Percentiles rank a stretch among this genome's conserved stretches.
phyloP scores from a whole-genome alignment of 2,113 vertebrate genomes.

The Lipophrys pholis region DNA sequence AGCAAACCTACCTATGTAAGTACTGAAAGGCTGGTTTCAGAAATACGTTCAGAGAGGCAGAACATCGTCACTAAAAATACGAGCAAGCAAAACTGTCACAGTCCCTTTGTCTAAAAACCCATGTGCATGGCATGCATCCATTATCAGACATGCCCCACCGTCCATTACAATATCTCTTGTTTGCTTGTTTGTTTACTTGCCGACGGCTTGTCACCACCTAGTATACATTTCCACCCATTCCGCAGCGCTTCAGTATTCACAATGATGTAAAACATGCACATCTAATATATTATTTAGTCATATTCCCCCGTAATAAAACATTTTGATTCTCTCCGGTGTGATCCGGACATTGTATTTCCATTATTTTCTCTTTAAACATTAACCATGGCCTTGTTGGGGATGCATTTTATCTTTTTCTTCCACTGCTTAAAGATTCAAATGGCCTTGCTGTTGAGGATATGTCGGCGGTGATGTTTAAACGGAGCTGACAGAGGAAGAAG shows the following conservation, averaged over 20 bases:
- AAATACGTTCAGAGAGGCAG: conserved; percentile 54
- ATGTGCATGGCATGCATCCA: conserved; percentile 69
- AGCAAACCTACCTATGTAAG: conserved; percentile 40
- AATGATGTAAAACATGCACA: conserved; percentile 86
- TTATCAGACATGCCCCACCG: conserved; percentile 65
- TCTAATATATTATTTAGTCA: conserved; percentile 94
- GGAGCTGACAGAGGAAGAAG: conserved; percentile 73
- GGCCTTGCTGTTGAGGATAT: conserved; percentile 74
- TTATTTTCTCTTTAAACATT: conserved; percentile 97
- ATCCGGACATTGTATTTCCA: conserved; percentile 91
- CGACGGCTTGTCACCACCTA: conserved; percentile 74
- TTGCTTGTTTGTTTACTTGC: conserved; percentile 74
- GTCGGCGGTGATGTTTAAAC: conserved; percentile 68
- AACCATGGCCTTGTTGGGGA: conserved; percentile 87
- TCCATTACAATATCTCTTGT: conserved; percentile 82
- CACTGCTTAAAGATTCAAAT: conserved; percentile 81
- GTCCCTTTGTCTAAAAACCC: conserved; percentile 74
- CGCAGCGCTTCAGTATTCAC: conserved; percentile 90
- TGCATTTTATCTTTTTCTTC: conserved; percentile 74
- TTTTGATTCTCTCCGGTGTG: conserved; percentile 80
- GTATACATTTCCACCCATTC: conserved; percentile 79
- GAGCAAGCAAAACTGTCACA: conserved; percentile 83
- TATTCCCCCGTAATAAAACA: conserved; percentile 83
- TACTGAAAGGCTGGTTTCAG: conserved; percentile 17
- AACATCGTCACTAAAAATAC: conserved; percentile 55